Evolutionary conservation across 2,797 vertebrate species (phyloP), one percentile per base, ranked within the genome.

Genomic region (Eremophila alpestris): DNA sequence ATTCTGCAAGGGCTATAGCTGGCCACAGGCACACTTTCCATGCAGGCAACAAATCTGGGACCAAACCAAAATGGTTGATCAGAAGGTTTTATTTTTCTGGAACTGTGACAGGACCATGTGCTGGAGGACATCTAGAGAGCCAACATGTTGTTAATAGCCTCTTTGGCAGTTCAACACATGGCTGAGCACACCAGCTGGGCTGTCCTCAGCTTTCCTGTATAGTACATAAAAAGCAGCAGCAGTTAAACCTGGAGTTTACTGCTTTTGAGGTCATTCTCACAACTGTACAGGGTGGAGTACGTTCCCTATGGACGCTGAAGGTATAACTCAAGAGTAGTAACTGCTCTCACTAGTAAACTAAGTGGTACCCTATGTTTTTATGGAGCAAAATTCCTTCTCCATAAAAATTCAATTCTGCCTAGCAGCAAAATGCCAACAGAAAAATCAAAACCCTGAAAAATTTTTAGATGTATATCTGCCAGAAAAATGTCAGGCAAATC

Each of bases 401-500:
- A 2, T 68, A 79, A 82, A 96, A 90, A 55, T 29, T 60, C 63
- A 59, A 23, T 80, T 60, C 38, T 54, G 16, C 83, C 34, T 65
- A 89, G 30, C 54, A 40, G 62, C 12, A 75, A 94, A 80, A 75
- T 13, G 6, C 73, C 89, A 78, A 81, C 24, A 87, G 34, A 67
- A 83, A 89, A 88, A 79, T 20, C 34, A 69, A 92, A 93, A 56
- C 38, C 17, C 16, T 13, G 3, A 83, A 59, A 68, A 63, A 8
- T 13, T 60, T 63, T 69, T 49, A 49, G 59, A 65, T 48, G 16
- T 5, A 1, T 60, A 38, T 62, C 58, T 90, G 82, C 77, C 48
- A 76, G 56, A 69, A 94, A 96, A 96, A 71, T 5, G 7, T 71
- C 89, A 78, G 58, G 41, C 26, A 81, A 58, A 83, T 69, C 32